Evolutionary conservation across 1,140 invertebrate species (phyloP), one percentile per base, ranked within the genome.

Genomic region (Proctacanthus coquilletti): DNA sequence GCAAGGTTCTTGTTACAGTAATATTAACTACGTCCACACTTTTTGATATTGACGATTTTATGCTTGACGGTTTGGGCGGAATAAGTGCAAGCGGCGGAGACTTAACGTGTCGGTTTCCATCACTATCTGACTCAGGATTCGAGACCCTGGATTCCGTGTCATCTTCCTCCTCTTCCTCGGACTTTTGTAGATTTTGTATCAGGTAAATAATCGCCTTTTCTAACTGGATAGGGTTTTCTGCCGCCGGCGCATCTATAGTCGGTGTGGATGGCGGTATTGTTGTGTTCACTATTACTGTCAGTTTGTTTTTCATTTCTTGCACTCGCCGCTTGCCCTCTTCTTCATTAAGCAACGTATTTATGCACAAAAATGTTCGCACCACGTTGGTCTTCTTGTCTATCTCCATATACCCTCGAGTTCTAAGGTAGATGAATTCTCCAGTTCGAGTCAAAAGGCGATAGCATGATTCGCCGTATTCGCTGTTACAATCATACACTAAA

Each of bases 321-420:
- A 80, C 72, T 0, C 78, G 60, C 6, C 69, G 56, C 37, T 69
- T 65, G 14, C 81, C 82, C 50, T 84, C 79, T 30, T 74, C 65
- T 45, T 80, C 72, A 20, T 69, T 63, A 1, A 87, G 67, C n/a
- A 85, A 63, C 0, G 79, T 81, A 52, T 88, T 89, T 34, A 84
- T 71, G 51, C 85, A 89, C 9, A 88, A 70, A 48, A 89, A 87
- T 13, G 80, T 84, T 40, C 77, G 75, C 1, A 85, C 76, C 29
- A 71, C 70, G 38, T 80, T 73, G 0, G 75, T 72, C 17, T 66
- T 66, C 44, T 70, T 65, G 42, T 85, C 76, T 15, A 80, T 72
- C 45, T 88, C 84, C 3, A 89, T 61, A 42, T 70, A 80, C 3
- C 85, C 86, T 27, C 74, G 69, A 2, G 83, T 86, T 38, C 74